Conservation (phyloP, 2,113 vertebrate species). For the Mormoops blainvillei region DNA sequence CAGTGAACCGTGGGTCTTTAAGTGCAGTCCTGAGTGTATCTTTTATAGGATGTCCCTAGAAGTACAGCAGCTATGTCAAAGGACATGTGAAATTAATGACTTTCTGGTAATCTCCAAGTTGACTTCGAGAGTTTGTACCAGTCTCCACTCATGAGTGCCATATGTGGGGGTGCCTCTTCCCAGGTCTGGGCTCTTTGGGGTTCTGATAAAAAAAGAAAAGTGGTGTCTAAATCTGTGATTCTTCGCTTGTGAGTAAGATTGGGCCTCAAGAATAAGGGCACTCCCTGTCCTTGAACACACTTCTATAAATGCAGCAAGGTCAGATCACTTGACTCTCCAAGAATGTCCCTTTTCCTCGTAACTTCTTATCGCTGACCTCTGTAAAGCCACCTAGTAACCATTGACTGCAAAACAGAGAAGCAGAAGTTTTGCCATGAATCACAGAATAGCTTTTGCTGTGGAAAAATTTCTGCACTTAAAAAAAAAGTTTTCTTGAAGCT, state of each 20-base stretch:
- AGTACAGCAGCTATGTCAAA: background rate
- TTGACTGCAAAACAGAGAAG: background rate
- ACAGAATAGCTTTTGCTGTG: background rate
- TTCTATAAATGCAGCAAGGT: constrained; percentile 19
- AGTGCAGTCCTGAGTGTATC: background rate
- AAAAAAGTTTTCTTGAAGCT: background rate
- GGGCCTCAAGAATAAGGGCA: background rate
- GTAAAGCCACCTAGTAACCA: background rate
- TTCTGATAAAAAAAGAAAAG: constrained; percentile 31
- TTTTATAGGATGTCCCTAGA: background rate
- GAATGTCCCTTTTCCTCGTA: constrained; percentile 46
- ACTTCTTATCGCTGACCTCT: background rate
- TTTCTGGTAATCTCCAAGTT: background rate
- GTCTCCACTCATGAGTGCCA: background rate
- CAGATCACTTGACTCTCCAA: constrained; percentile 32
- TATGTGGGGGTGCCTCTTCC: background rate
- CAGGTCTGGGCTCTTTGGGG: background rate
- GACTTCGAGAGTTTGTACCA: background rate
- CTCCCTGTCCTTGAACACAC: constrained; percentile 1
- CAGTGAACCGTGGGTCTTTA: background rate
- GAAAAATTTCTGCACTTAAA: background rate
- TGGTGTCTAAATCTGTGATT: constrained; percentile 25
- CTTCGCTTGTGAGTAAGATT: constrained; percentile 6
- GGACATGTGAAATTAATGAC: background rate
- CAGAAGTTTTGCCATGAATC: background rate